phyloP scores from a whole-genome alignment of 1,140 invertebrate species.

The Macrotrachela quadricornifera region DNA sequence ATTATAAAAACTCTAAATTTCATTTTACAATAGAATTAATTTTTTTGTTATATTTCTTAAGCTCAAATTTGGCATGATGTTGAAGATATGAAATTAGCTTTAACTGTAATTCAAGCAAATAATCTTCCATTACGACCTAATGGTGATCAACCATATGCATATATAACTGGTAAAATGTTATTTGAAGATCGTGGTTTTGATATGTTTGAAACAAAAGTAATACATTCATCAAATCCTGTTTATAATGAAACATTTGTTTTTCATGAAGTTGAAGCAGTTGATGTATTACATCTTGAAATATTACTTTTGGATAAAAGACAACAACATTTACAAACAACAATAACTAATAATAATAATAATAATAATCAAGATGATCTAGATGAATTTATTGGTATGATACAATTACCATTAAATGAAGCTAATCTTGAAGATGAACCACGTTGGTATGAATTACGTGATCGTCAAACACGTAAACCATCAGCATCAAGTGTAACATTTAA shows the following conservation, averaged over 20 bases:
- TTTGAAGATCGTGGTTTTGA: conserved; percentile 2
- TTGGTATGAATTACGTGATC: conserved; percentile 48
- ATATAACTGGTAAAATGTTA: neutral
- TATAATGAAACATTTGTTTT: conserved; percentile 73
- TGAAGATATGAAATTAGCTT: neutral
- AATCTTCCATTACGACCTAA: neutral
- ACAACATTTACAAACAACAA: neutral
- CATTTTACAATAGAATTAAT: too few species aligned
- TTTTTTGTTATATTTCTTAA: neutral
- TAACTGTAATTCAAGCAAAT: conserved; percentile 5
- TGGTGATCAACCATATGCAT: conserved; percentile 1
- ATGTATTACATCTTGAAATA: conserved; percentile 34
- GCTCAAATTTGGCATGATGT: conserved; percentile 7
- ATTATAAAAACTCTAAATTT: too few species aligned
- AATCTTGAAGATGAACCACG: conserved; percentile 59
- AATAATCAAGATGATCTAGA: conserved; percentile 20
- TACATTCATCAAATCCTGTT: conserved; percentile 47
- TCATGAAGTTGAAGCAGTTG: conserved; percentile 43
- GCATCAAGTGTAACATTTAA: conserved; percentile 7
- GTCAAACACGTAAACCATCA: conserved; percentile 1
- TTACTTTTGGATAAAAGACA: neutral
- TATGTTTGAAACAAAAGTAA: conserved; percentile 1
- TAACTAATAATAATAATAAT: too few species aligned
- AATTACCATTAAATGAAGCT: conserved; percentile 46
- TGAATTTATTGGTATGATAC: conserved; percentile 37